These are phyloP conservation scores for Trilocha varians DNA, from an alignment of 2,888 invertebrate species.

Conservation along the genomic window DNA sequence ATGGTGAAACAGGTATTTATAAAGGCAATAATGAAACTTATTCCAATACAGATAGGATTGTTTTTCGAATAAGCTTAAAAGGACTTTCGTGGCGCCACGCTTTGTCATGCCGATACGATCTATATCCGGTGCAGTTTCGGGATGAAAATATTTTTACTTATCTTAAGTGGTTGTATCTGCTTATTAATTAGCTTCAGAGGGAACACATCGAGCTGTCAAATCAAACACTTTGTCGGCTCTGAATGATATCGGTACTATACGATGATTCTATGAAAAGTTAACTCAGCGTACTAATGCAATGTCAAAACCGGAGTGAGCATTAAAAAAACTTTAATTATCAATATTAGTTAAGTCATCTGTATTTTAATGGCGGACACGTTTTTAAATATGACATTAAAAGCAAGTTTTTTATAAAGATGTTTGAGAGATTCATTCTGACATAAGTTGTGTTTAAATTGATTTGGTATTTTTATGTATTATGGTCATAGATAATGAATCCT, in stretches of 20 bases:
- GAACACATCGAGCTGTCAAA: slow-evolving; percentile 66
- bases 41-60: slow-evolving; percentile 10
- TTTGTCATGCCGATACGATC: slow-evolving; percentile 71
- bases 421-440: slow-evolving; percentile 7
- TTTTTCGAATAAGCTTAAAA: slow-evolving; percentile 10
- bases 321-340: slow-evolving; percentile 13
- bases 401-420: slow-evolving; percentile 7
- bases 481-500: background rate
- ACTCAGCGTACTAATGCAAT: slow-evolving; percentile 25
- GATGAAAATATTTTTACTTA: slow-evolving; percentile 73
- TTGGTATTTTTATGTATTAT: slow-evolving; percentile 1
- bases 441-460: slow-evolving; percentile 4
- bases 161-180: slow-evolving; percentile 73
- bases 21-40: slow-evolving; percentile 17
- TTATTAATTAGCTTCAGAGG: slow-evolving; percentile 68
- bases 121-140: slow-evolving; percentile 71
- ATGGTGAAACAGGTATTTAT: slow-evolving; percentile 16
- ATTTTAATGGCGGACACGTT: slow-evolving; percentile 14
- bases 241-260: slow-evolving; percentile 32
- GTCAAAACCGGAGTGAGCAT: slow-evolving; percentile 25
- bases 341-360: slow-evolving; percentile 21
- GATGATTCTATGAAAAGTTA: slow-evolving; percentile 55
- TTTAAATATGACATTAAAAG: slow-evolving; percentile 18
- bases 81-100: slow-evolving; percentile 61
- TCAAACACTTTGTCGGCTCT: slow-evolving; percentile 64